These are phyloP conservation scores for Fulmarus glacialis DNA, from an alignment of 2,113 vertebrate genomes.

Conservation along the genomic window DNA sequence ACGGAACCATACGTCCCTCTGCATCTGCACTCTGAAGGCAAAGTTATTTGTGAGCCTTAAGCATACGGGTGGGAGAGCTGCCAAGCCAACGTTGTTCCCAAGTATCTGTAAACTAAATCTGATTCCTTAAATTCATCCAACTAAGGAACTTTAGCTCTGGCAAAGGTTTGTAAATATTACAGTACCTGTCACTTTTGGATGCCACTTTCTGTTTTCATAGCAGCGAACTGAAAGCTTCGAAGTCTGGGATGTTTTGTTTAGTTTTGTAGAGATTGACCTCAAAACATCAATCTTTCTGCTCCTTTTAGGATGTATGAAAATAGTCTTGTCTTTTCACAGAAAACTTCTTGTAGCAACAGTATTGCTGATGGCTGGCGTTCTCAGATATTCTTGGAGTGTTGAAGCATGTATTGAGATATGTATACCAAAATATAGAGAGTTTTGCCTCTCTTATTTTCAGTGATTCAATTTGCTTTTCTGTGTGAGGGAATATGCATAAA, in stretches of 20 bases:
- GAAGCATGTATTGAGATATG: not conserved
- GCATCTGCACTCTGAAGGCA: constrained; percentile 1
- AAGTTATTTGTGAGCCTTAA: constrained; percentile 42
- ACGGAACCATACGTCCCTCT: not conserved
- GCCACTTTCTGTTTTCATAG: constrained; percentile 42
- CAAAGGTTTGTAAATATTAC: constrained; percentile 60
- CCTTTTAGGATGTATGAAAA: constrained; percentile 24
- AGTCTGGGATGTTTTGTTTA: constrained; percentile 50
- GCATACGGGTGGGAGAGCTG: constrained; percentile 28
- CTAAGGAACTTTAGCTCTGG: constrained; percentile 40
- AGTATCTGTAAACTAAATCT: constrained; percentile 55
- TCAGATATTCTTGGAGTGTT: not conserved
- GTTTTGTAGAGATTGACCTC: constrained; percentile 38
- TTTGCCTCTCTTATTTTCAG: not conserved
- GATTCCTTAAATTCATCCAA: constrained; percentile 46
- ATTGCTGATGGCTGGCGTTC: not conserved
- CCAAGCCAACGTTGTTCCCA: constrained; percentile 48
- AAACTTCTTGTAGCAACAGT: not conserved
- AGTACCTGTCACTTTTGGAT: constrained; percentile 66
- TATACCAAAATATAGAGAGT: not conserved
- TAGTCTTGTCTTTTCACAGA: not conserved
- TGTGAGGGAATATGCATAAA: not conserved
- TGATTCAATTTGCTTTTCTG: not conserved
- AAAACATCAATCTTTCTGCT: constrained; percentile 53
- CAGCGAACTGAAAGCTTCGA: constrained; percentile 45